Evolutionary conservation across 2,888 invertebrate species (phyloP), one percentile per base, ranked within the genome.

Genomic region (Aromia moschata): DNA sequence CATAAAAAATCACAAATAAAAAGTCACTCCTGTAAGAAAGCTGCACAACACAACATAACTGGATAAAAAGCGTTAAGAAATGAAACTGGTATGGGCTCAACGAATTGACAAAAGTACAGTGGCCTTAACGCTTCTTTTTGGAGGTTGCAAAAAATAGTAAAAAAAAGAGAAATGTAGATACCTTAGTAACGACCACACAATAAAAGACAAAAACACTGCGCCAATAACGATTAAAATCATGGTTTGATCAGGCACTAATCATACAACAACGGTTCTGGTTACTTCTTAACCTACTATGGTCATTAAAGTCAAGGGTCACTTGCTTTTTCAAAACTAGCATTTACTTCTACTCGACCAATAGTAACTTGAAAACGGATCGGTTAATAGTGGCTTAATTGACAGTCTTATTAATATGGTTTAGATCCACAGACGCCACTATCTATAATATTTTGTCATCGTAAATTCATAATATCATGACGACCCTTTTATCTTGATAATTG

Each of bases 291-390:
- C 59, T 63, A 14, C 58, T 64, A 43, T 62, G 55, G 52, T 55
- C n/a, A n/a, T 45, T 38, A 46, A 38, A 60, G 64, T 67, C 68
- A 70, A 58, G 62, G 71, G 66, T 71, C 66, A 64, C 47, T 60
- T 25, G 45, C 57, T 60, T 65, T 63, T 57, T 60, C 58, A 58
- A 63, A 52, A 44, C 17, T 38, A 12, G 14, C 31, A 20, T 44
- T 45, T 25, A 25, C 3, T 25, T 25, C 4, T 25, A 25, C 25
- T 25, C 25, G 25, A 25, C 25, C 25, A 7, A 25, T 3, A 33
- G 30, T 20, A 44, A 43, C 12, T 10, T 25, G 14, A 44, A 14
- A 43, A 15, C 25, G 15, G 14, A 14, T 7, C 9, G 15, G 14
- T 44, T 30, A 43, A n/a, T n/a, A 25, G 25, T 44, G 41, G 18